Percentiles rank a stretch among this genome's conserved stretches.
Evolutionary conservation across 2,888 invertebrate species (phyloP).

Genomic region (Invenusta paracnida): DNA sequence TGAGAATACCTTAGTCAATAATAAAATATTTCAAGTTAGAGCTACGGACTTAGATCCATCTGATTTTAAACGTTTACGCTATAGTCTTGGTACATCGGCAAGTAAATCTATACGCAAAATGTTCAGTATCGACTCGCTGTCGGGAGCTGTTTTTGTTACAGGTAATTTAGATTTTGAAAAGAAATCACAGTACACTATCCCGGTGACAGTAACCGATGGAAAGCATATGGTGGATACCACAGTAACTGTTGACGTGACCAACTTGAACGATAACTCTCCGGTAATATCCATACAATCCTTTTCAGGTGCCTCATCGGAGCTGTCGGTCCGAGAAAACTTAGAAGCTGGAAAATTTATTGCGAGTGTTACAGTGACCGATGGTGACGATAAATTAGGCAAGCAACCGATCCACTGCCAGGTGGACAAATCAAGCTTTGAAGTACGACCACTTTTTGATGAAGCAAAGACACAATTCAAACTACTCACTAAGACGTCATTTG

Average conservation of each 20-base stretch:
- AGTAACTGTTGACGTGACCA: slow-evolving; percentile 30
- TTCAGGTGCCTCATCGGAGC: slow-evolving; percentile 8
- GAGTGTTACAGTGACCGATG: slow-evolving; percentile 42
- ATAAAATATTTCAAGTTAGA: slow-evolving; percentile 15
- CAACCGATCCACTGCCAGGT: slow-evolving; percentile 34
- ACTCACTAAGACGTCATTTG: slow-evolving; percentile 34
- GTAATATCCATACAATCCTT: slow-evolving; percentile 38
- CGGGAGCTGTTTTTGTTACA: slow-evolving; percentile 33
- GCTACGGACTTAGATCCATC: slow-evolving; percentile 37
- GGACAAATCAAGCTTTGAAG: slow-evolving; percentile 35
- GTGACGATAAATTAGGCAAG: slow-evolving; percentile 40
- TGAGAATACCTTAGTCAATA: slow-evolving; percentile 38
- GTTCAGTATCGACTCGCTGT: slow-evolving; percentile 1
- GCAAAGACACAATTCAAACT: slow-evolving; percentile 38
- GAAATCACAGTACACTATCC: slow-evolving; percentile 27
- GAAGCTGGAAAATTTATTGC: slow-evolving; percentile 34
- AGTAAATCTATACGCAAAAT: neutral
- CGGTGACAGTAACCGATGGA: slow-evolving; percentile 41
- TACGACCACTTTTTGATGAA: slow-evolving; percentile 40
- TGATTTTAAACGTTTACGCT: slow-evolving; percentile 30
- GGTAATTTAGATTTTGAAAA: slow-evolving; percentile 38
- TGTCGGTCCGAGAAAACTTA: slow-evolving; percentile 35
- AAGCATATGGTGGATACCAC: slow-evolving; percentile 14
- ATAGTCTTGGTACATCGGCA: slow-evolving; percentile 25
- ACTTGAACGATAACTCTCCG: slow-evolving; percentile 45